A percentile compares a stretch with the other conserved stretches of the same genome.
Conservation (phyloP, 2,888 invertebrate genomes). For the Dermolepida albohirtum region DNA sequence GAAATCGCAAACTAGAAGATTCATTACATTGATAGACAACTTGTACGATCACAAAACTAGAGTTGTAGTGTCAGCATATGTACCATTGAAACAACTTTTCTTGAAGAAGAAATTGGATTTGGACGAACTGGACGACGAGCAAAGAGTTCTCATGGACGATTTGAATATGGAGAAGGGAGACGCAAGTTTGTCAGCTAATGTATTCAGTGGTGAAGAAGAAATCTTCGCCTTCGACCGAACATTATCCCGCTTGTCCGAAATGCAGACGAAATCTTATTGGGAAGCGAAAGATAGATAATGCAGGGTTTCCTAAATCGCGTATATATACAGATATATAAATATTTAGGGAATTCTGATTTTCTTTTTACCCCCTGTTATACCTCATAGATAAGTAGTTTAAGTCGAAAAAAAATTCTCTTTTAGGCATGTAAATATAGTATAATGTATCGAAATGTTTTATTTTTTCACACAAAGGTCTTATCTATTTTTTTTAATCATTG, state of each 20-base stretch:
- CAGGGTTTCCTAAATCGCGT: no score
- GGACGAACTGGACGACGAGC: slow-evolving; percentile 74
- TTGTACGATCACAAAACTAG: slow-evolving; percentile 93
- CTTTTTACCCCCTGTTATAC: not conserved
- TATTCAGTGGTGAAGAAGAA: slow-evolving; percentile 98
- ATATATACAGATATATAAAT: no score
- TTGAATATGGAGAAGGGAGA: slow-evolving; percentile 84
- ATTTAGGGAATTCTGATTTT: no score
- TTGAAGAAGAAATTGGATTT: slow-evolving; percentile 64
- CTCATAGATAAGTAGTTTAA: not conserved
- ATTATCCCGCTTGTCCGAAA: slow-evolving; percentile 91
- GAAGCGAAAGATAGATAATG: slow-evolving; percentile 59
- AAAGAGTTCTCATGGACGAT: slow-evolving; percentile 95
- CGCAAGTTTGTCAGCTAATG: slow-evolving; percentile 83
- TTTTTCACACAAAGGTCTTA: no score
- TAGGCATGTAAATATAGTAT: no score
- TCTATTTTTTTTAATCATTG: no score
- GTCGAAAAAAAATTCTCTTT: no score
- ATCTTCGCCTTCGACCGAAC: slow-evolving; percentile 97
- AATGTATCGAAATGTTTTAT: no score
- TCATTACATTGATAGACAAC: slow-evolving; percentile 97
- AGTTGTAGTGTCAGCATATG: slow-evolving; percentile 87
- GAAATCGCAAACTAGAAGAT: slow-evolving; percentile 91
- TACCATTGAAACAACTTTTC: slow-evolving; percentile 82
- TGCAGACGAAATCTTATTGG: slow-evolving; percentile 97